Percentiles rank a stretch among this genome's conserved stretches.
These are phyloP conservation scores for Galeopsomyia nigrocyanea DNA, from an alignment of 2,888 invertebrate species.

Conservation along the genomic window DNA sequence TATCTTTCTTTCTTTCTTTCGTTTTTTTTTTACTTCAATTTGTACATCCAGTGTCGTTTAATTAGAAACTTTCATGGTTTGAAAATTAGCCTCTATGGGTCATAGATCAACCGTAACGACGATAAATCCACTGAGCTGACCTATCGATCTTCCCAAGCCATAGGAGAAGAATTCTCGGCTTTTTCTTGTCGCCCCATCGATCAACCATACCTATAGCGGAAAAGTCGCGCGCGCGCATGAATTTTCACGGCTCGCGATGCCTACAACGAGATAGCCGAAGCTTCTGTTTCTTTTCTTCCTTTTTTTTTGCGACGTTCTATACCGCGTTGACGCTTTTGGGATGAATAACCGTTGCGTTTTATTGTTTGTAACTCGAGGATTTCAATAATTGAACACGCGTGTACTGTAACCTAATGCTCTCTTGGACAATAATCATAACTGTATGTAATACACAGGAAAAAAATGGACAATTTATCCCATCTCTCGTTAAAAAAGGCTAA, in stretches of 20 bases:
- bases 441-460: no score
- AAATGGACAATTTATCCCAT: conserved; percentile 24
- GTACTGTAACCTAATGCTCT: no score
- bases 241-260: conserved; percentile 36
- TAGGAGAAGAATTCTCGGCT: conserved; percentile 19
- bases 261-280: no score
- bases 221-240: conserved; percentile 36
- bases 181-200: conserved; percentile 31
- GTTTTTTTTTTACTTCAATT: background rate
- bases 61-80: no score
- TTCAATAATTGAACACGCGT: background rate
- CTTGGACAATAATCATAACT: conserved; percentile 20
- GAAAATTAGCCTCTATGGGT: no score
- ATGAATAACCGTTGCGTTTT: background rate
- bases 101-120: conserved; percentile 25
- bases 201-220: conserved; percentile 9
- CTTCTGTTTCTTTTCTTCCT: no score
- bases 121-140: conserved; percentile 37
- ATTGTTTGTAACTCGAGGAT: conserved; percentile 6
- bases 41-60: background rate
- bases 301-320: no score
- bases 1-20: background rate
- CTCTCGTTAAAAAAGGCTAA: conserved; percentile 20
- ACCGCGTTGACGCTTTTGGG: no score
- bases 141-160: conserved; percentile 34